Base-by-base conservation (phyloP, 64 coral and sea anemone genomes). In the Cladopsammia gracilis region DNA sequence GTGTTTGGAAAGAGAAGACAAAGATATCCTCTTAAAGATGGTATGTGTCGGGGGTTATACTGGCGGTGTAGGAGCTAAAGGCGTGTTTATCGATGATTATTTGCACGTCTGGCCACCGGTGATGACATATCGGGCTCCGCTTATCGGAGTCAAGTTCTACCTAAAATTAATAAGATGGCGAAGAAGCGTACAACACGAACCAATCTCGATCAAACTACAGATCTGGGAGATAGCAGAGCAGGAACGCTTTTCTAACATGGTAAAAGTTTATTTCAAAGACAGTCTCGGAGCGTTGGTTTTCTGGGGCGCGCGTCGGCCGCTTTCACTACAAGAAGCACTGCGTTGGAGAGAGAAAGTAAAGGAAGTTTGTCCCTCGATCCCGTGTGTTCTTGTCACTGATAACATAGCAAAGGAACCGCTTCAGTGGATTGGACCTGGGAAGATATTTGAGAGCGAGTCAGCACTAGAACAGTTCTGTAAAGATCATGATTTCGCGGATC, bases 211-310 rank as follows among this genome's bases (percentile, higher is more conserved):
- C 44, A 73, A 60, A 14, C 34, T 94, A 10, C 86, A 89, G 62
- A 58, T 94, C 72, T 94, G 76, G 92, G 92, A 94, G 80, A 34
- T 94, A 10, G 92, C 92, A 11, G 92, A 94, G 62, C 86, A 82
- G 42, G 65, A 82, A 61, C 77, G 86, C 18, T 89, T 94, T 75
- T 61, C 50, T 0, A 80, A 83, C 12, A 71, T 72, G 59, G 13
- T 89, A 4, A 82, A 71, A 10, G 15, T 89, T 14, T 94, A 60
- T 22, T 94, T 86, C 25, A 94, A 67, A n/a, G 65, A 88, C 53
- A 71, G 66, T 52, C 53, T 73, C 1, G 92, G 92, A 1, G 92
- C 85, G 8, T 60, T 89, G 47, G 72, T 94, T 73, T 94, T 94
- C 62, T 94, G 92, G 92, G 92, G 92, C 2, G 65, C 92, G 18